Evolutionary conservation across 2,113 vertebrate species (phyloP).

Genomic region (Ictalurus punctatus): DNA sequence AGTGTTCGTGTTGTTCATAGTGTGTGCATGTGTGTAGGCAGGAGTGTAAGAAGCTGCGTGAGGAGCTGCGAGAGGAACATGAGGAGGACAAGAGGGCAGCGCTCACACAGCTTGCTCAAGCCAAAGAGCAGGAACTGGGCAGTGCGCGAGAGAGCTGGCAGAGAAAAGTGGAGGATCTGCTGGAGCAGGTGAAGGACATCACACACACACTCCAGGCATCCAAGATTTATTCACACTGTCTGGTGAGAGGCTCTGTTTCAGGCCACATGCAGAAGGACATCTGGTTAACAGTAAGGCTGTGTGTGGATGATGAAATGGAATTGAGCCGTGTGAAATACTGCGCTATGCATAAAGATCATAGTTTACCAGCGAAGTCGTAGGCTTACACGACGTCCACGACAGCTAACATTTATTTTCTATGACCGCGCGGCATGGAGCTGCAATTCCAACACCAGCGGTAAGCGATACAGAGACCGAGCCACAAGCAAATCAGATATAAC

Average conservation of each 20-base stretch:
- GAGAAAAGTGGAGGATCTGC: constrained; percentile 96
- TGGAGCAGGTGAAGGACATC: constrained; percentile 84
- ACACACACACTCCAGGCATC: neutral
- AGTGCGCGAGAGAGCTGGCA: constrained; percentile 92
- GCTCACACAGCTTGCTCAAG: constrained; percentile 84
- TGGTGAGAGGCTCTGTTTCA: neutral
- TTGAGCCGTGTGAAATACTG: too few species aligned
- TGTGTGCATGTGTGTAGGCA: constrained; percentile 76
- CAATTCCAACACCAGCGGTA: neutral
- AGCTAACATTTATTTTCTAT: neutral
- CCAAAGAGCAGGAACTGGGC: constrained; percentile 89
- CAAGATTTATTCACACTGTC: neutral
- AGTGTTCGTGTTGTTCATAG: neutral
- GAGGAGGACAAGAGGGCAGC: constrained; percentile 89
- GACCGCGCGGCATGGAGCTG: neutral
- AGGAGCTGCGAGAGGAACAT: constrained; percentile 89
- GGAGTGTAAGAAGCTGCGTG: constrained; percentile 93
- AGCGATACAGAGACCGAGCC: neutral
- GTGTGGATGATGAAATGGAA: neutral
- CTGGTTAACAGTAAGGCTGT: neutral
- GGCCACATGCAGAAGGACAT: neutral
- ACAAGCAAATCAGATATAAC: neutral
- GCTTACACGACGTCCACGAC: neutral
- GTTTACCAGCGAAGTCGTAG: neutral
- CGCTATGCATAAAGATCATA: neutral